phyloP scores from a whole-genome alignment of 2,888 invertebrate species.

The Pseudococcus jackbeardsleyi region DNA sequence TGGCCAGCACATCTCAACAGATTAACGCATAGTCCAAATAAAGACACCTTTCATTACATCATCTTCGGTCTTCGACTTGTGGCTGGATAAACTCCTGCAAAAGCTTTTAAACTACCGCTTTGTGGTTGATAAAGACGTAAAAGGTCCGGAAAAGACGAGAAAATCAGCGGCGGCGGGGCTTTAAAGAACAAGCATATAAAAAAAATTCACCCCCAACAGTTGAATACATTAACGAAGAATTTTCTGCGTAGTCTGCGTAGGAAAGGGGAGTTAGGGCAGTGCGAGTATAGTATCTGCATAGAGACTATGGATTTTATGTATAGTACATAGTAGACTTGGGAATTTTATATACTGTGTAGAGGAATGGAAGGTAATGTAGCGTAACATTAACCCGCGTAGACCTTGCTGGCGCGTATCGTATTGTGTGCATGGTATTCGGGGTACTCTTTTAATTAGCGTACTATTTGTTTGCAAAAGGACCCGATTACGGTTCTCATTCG shows the following conservation, averaged over 20 bases:
- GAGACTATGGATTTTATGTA: constrained; percentile 7
- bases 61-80: too few species aligned
- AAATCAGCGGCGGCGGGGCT: neutral
- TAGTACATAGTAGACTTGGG: constrained; percentile 7
- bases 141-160: neutral
- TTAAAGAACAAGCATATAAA: neutral
- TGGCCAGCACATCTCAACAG: too few species aligned
- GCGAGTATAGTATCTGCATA: neutral
- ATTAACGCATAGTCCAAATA: too few species aligned
- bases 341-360: constrained; percentile 21
- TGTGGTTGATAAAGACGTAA: neutral
- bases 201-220: constrained; percentile 2
- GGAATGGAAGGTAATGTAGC: constrained; percentile 59
- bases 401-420: constrained; percentile 58
- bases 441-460: constrained; percentile 63
- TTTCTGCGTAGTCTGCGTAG: neutral
- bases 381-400: constrained; percentile 62
- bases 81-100: neutral
- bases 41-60: too few species aligned
- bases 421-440: constrained; percentile 57
- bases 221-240: constrained; percentile 28
- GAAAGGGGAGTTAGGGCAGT: neutral
- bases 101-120: neutral
- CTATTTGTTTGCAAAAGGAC: constrained; percentile 63
- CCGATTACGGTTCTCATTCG: constrained; percentile 46